Percentiles rank a stretch among this genome's conserved stretches.
Evolutionary conservation across 1,140 invertebrate species (phyloP).

Genomic region (Bombus difficillimus): DNA sequence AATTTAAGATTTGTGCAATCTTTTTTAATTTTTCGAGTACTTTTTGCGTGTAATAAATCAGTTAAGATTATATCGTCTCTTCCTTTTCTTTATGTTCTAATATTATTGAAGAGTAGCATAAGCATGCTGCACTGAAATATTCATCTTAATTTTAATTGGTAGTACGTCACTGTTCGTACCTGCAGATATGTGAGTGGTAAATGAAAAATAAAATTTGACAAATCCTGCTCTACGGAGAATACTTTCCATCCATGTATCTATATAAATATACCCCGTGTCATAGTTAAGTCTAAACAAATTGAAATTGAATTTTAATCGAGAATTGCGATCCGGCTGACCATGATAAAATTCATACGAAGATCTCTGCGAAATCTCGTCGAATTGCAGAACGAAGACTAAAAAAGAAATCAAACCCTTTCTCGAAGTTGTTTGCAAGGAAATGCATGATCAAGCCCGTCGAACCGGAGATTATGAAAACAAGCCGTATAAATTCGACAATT

Average conservation of each 20-base stretch:
- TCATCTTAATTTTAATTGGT: too few species aligned
- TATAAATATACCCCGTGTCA: background rate
- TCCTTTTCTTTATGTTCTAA: too few species aligned
- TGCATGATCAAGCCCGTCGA: background rate
- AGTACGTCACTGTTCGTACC: too few species aligned
- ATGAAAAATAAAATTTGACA: too few species aligned
- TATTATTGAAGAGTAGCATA: too few species aligned
- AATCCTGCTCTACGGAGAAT: background rate
- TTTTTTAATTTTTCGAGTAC: too few species aligned
- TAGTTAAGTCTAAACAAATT: background rate
- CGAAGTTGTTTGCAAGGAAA: background rate
- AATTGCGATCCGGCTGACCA: background rate
- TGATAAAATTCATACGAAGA: background rate
- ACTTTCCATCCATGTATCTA: background rate
- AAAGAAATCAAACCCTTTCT: background rate
- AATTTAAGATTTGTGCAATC: too few species aligned
- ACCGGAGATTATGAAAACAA: slow-evolving; percentile 1
- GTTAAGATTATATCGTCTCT: too few species aligned
- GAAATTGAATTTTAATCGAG: background rate
- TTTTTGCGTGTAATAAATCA: too few species aligned
- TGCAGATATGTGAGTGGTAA: too few species aligned
- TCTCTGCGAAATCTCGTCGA: too few species aligned
- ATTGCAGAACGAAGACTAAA: background rate
- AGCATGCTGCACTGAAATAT: too few species aligned
- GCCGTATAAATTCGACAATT: slow-evolving; percentile 17